Evolutionary conservation across 1,140 invertebrate genomes (phyloP).

Genomic region (Halesus radiatus): DNA sequence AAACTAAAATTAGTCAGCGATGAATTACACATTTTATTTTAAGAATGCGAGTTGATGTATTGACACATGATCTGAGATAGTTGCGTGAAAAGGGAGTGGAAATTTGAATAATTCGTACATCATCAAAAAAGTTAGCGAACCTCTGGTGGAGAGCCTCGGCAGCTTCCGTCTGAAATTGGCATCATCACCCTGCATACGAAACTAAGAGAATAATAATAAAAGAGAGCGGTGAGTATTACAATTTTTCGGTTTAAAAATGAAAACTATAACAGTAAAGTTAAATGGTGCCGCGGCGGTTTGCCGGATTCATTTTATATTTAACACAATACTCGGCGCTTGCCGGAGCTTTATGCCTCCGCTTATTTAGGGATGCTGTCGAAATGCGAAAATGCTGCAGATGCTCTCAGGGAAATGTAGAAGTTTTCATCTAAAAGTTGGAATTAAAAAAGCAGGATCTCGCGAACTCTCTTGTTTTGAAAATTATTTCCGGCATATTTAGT

Average conservation of each 20-base stretch:
- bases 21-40: too few species aligned
- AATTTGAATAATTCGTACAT: too few species aligned
- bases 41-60: too few species aligned
- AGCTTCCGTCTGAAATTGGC: slow-evolving; percentile 42
- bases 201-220: slow-evolving; percentile 54
- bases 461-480: too few species aligned
- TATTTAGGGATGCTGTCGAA: not conserved
- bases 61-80: too few species aligned
- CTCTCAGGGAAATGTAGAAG: not conserved
- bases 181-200: slow-evolving; percentile 53
- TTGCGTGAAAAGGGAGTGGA: too few species aligned
- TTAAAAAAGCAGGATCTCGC: too few species aligned
- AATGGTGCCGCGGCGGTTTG: slow-evolving; percentile 49
- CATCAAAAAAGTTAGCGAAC: too few species aligned
- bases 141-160: not conserved
- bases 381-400: too few species aligned
- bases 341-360: not conserved
- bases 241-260: slow-evolving; percentile 56
- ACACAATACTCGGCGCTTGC: slow-evolving; percentile 18
- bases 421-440: too few species aligned
- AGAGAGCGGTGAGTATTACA: slow-evolving; percentile 46
- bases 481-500: too few species aligned
- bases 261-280: slow-evolving; percentile 58
- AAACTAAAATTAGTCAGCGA: too few species aligned
- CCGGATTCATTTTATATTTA: slow-evolving; percentile 54